Conservation (phyloP, 2,113 vertebrate genomes). For the Zosterops lateralis region DNA sequence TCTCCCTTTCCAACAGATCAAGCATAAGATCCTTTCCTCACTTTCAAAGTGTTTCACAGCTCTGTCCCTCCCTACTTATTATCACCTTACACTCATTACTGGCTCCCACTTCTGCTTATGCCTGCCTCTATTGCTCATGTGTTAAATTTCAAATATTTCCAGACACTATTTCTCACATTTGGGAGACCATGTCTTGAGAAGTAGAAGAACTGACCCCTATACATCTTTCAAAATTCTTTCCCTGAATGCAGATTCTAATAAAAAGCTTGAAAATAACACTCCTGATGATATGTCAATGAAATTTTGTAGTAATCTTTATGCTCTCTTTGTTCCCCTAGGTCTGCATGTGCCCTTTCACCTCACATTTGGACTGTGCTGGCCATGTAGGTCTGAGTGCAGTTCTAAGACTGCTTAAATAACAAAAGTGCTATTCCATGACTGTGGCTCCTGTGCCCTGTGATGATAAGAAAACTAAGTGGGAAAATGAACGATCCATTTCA, state of each 20-base stretch:
- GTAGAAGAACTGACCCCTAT: neutral
- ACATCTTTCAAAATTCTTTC: neutral
- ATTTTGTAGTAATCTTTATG: neutral
- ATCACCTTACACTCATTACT: neutral
- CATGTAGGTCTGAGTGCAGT: neutral
- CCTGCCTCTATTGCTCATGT: neutral
- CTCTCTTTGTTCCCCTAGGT: neutral
- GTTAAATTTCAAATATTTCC: neutral
- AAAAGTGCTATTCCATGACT: neutral
- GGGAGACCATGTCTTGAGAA: neutral
- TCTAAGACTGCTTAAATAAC: neutral
- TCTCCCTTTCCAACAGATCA: neutral
- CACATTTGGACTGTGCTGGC: neutral
- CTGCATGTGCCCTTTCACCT: fast-evolving
- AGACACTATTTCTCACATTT: neutral
- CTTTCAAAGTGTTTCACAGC: neutral
- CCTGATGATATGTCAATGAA: neutral
- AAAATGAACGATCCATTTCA: neutral
- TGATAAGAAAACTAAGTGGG: neutral
- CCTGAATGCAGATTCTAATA: neutral
- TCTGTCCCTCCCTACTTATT: neutral
- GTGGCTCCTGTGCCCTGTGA: neutral
- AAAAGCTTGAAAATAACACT: neutral
- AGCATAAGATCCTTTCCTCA: neutral
- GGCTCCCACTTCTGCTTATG: neutral